Evolutionary conservation across 2,113 vertebrate genomes (phyloP), one percentile per base, ranked within the genome.

Genomic region (Xyliphius kryptos): DNA sequence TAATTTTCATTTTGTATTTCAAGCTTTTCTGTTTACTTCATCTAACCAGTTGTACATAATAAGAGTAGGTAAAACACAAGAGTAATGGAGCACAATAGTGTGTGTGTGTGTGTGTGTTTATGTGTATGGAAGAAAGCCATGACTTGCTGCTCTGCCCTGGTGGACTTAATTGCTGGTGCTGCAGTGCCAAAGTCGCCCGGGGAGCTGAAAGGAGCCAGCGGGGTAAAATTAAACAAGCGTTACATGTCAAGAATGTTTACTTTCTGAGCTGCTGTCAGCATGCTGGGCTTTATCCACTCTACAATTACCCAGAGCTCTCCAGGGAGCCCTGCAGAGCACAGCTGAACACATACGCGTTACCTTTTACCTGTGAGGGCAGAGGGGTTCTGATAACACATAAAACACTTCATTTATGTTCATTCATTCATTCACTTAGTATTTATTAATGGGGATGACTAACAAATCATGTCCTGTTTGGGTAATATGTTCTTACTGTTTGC

Each of bases 211-310:
- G 13, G 46, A 65, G 69, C 63, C 63, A 37, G 57, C 54, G 70
- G 73, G 77, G 74, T 77, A 75, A 81, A 81, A 86, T 84, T 85
- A 84, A 84, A 86, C 85, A 86, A 85, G 82, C 80, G 75, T 79
- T 77, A 76, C 67, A 76, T 73, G 78, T 85, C 85, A 82, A 76
- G 78, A 81, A 73, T 80, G 80, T 73, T 87, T 86, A 86, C 62
- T 74, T 71, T 87, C 81, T 81, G 74, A 75, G 68, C 70, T 57
- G 72, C 79, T 79, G 80, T 83, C 80, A 79, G 79, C 72, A 63
- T 72, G 76, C 70, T 59, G 76, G 80, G 81, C 81, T 86, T 84
- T 84, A 84, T 80, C 69, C 56, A 55, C 52, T 37, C 53, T 56
- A 57, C 69, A 68, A 75, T 75, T 75, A 75, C 66, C 73, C 54